Conservation (phyloP, 2,888 invertebrate genomes). For the Agelastica alni region DNA sequence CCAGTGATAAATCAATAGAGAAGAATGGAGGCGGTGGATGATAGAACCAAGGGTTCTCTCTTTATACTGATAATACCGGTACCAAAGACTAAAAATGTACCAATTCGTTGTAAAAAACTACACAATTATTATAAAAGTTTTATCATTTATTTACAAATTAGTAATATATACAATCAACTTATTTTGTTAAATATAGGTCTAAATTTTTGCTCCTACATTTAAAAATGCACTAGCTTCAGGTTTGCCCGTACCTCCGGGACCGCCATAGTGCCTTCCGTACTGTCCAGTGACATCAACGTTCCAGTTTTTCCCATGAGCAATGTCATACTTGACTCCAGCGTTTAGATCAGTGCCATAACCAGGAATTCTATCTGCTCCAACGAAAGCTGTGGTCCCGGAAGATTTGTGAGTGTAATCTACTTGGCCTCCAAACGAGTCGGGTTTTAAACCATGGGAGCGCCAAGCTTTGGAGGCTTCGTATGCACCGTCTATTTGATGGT, state of each 20-base stretch:
- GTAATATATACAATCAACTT: no score
- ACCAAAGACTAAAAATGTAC: no score
- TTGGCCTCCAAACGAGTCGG: constrained; percentile 40
- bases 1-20: no score
- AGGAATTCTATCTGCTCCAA: constrained; percentile 36
- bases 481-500: constrained; percentile 39
- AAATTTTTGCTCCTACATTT: constrained; percentile 16
- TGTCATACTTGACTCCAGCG: constrained; percentile 38
- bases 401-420: constrained; percentile 42
- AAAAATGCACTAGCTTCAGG: constrained; percentile 33
- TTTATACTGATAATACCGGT: no score
- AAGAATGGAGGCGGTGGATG: no score
- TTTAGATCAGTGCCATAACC: constrained; percentile 40
- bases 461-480: constrained; percentile 40
- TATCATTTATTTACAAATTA: no score
- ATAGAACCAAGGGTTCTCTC: no score
- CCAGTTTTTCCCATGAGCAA: constrained; percentile 33
- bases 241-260: constrained; percentile 37
- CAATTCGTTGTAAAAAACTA: no score
- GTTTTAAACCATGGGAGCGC: constrained; percentile 34
- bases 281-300: constrained; percentile 38
- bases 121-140: no score
- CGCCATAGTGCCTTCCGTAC: constrained; percentile 40
- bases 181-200: not conserved
- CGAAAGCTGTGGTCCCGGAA: constrained; percentile 38